A percentile compares a stretch with the other conserved stretches of the same genome.
Evolutionary conservation across 2,888 invertebrate genomes (phyloP).

Genomic region (Disparrhopalites patrizii): DNA sequence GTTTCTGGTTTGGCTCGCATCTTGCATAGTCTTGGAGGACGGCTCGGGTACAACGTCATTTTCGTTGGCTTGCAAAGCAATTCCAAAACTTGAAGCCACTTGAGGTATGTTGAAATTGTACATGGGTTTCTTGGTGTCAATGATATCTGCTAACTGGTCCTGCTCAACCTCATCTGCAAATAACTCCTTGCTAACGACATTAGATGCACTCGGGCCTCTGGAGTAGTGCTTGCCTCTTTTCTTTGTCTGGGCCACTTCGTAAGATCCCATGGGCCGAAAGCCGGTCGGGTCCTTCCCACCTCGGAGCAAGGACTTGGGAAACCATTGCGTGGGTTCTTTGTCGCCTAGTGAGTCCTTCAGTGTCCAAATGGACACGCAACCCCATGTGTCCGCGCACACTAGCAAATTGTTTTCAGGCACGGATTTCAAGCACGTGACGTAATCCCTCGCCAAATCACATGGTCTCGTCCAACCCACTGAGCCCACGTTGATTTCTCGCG

Average conservation of each 20-base stretch:
- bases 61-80: not conserved
- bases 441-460: slow-evolving; percentile 26
- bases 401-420: slow-evolving; percentile 22
- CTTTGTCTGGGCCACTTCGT: not conserved
- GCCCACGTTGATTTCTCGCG: slow-evolving; percentile 30
- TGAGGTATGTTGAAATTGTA: slow-evolving; percentile 8
- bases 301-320: not conserved
- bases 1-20: not conserved
- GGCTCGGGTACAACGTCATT: not conserved
- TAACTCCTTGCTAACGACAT: not conserved
- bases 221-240: not conserved
- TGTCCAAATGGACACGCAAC: slow-evolving; percentile 31
- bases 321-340: slow-evolving; percentile 30
- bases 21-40: not conserved
- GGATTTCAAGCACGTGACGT: slow-evolving; percentile 29
- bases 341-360: slow-evolving; percentile 23
- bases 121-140: slow-evolving; percentile 3
- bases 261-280: slow-evolving; percentile 17
- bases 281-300: slow-evolving; percentile 13
- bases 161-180: not conserved
- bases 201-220: not conserved
- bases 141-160: not conserved
- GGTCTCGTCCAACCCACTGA: slow-evolving; percentile 34
- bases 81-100: slow-evolving; percentile 13
- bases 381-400: slow-evolving; percentile 31